Base-by-base conservation (phyloP, 2,888 invertebrate species). In the Megalurothrips usitatus region DNA sequence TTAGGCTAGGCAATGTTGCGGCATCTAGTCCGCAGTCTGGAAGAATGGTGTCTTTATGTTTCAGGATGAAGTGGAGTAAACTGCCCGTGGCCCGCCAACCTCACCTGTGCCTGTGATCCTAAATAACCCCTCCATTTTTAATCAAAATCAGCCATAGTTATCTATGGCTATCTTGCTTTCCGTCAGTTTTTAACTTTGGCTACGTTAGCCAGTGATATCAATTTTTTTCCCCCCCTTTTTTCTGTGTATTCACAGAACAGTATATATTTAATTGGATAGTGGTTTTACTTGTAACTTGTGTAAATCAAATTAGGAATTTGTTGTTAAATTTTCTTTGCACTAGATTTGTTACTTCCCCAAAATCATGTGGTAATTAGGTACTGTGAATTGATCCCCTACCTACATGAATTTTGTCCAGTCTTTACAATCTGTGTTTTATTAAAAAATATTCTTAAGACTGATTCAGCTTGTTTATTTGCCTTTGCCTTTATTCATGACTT, bases 41-140 rank as follows among this genome's bases (percentile, higher is more conserved):
- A 26, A 75, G 68, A 75, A 75, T 75, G 68, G 68, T 75, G 68
- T 75, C 23, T 75, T 75, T 75, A 75, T 75, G 68, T 75, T 75
- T 26, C 68, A 75, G 68, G 68, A 75, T 75, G 68, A 75, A 75
- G 68, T 75, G 68, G 68, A 75, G 23, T 4, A 26, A 10, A 12
- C 26, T 75, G 23, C 26, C 68, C 10, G 26, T 23, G 68, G 68
- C 68, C 34, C 68, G 68, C 26, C 68, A 26, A 23, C 68, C 68
- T 26, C 68, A 75, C n/a, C 68, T 75, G 68, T 75, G 68, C 68
- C 68, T 75, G 68, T 75, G 68, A 75, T 75, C 26, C 23, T 75
- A 75, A 23, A 26, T 75, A 75, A 75, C 12, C 12, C 68, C 12
- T 26, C 68, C n/a, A 26, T 75, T 75, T 75, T 75, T 58, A 43